Evolutionary conservation across 1,140 invertebrate species (phyloP).

Genomic region (Heterodera carotae): DNA sequence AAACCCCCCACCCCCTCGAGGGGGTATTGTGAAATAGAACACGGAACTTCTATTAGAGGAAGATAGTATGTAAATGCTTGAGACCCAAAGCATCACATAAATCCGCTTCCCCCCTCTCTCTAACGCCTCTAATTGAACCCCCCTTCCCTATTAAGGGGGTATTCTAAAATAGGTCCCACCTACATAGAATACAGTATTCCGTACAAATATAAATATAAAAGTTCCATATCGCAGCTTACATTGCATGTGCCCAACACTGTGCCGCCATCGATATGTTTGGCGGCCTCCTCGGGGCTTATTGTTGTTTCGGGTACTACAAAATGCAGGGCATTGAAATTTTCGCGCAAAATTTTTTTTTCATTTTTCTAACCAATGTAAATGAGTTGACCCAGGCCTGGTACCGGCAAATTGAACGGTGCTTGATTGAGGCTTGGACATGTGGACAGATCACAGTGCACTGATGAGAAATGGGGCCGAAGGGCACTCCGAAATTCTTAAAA

Average conservation of each 20-base stretch:
- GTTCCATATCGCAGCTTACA: neutral
- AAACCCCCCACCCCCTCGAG: too few species aligned
- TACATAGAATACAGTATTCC: too few species aligned
- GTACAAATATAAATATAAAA: too few species aligned
- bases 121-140: too few species aligned
- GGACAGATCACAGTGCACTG: slow-evolving; percentile 4
- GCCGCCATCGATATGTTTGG: neutral
- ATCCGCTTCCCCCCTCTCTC: too few species aligned
- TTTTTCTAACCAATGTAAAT: slow-evolving; percentile 5
- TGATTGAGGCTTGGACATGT: neutral
- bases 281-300: neutral
- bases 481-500: neutral
- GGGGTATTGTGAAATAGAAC: too few species aligned
- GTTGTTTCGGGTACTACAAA: slow-evolving; percentile 2
- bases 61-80: too few species aligned
- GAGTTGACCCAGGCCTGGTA: neutral
- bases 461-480: neutral
- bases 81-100: too few species aligned
- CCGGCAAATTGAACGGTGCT: neutral
- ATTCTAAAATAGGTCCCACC: too few species aligned
- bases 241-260: slow-evolving; percentile 4
- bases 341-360: neutral
- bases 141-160: too few species aligned
- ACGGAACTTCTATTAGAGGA: too few species aligned
- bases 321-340: too few species aligned